Evolutionary conservation across 2,888 invertebrate species (phyloP), one percentile per base, ranked within the genome.

Genomic region (Agrenia bidenticulata): DNA sequence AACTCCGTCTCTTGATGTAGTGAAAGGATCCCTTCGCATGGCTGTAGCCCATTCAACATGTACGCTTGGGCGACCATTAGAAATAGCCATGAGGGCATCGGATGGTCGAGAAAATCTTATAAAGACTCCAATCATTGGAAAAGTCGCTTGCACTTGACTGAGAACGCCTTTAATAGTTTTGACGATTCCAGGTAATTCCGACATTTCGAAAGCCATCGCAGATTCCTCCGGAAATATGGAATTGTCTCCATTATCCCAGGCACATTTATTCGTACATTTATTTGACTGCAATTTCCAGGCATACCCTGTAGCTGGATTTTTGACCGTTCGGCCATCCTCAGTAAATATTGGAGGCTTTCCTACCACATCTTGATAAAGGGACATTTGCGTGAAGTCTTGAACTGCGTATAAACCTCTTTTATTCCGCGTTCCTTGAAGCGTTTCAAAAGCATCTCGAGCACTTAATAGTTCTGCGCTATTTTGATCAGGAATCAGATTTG

Each of bases 111-210:
- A 66, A 37, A 69, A 69, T 4, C 69, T 60, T 11, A 66, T 67
- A 24, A 69, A 63, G 5, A 72, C 65, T 21, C 72, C 72, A 61
- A 72, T 57, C 69, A 69, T 61, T 1, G 61, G 50, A 45, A 72
- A 72, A 19, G 63, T 58, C 1, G 72, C 69, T 17, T 54, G 66
- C 17, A 65, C 54, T 63, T 67, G 57, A 7, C 61, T 51, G 11
- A 72, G 51, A 53, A 72, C 63, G 2, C 32, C 32, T 26, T 67
- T 72, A 57, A 72, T 72, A 27, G 49, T 67, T 2, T 26, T 17
- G 9, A 69, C 42, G 0, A 69, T 45, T 9, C 58, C 57, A 0
- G 72, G 64, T 13, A 72, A 32, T 23, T 72, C 63, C 4, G 62
- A 11, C n/a, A 67, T 39, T 7, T 57, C 65, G 54, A 72, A 65